A percentile compares a stretch with the other conserved stretches of the same genome.
phyloP scores from a whole-genome alignment of 2,797 vertebrate genomes.

The Phataginus tetradactyla region DNA sequence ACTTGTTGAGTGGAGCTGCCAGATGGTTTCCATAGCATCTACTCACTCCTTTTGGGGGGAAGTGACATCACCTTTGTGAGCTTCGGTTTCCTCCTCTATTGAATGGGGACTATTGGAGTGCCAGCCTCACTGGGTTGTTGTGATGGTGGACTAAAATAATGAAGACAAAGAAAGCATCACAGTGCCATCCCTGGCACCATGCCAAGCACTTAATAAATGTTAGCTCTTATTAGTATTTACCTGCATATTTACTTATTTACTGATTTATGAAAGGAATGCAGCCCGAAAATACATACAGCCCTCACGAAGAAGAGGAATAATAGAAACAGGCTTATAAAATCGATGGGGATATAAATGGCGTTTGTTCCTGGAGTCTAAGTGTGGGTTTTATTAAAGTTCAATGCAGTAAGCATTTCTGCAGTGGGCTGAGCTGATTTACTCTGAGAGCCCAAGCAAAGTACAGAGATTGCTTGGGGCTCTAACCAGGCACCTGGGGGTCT shows the following conservation, averaged over 20 bases:
- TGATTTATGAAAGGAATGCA: slow-evolving; percentile 71
- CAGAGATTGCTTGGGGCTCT: neutral
- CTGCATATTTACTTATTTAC: slow-evolving; percentile 56
- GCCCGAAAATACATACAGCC: neutral
- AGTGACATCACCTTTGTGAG: neutral
- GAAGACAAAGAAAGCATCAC: neutral
- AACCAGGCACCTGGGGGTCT: neutral
- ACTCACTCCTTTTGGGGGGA: neutral
- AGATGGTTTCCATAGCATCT: neutral
- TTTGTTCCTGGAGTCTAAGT: slow-evolving; percentile 40
- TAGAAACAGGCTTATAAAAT: slow-evolving; percentile 66
- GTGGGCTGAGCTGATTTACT: neutral
- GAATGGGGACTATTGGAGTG: neutral
- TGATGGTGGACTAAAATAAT: neutral
- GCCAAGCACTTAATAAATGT: slow-evolving; percentile 15
- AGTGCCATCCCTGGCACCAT: neutral
- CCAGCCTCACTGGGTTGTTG: neutral
- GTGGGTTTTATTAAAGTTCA: neutral
- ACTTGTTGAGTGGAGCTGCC: neutral
- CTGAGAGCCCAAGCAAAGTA: neutral
- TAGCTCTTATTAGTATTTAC: slow-evolving; percentile 53
- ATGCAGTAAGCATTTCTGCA: neutral
- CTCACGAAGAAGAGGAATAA: neutral
- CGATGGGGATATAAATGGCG: slow-evolving; percentile 49
- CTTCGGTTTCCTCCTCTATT: neutral